Evolutionary conservation across 2,888 invertebrate genomes (phyloP).

Genomic region (Ornithoptera priamus): DNA sequence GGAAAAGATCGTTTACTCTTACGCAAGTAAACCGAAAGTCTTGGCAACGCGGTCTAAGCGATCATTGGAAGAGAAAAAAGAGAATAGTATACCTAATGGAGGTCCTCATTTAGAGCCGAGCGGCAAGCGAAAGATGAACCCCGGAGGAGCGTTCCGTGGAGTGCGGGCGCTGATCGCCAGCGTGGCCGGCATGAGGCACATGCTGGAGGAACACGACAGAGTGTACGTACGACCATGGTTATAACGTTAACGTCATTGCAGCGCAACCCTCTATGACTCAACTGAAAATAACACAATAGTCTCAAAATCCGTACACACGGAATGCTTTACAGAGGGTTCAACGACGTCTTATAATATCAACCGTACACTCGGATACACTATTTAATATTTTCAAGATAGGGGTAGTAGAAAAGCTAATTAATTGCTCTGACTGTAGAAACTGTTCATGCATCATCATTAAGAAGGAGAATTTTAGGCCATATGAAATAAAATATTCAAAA

Average conservation of each 20-base stretch:
- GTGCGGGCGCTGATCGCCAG: conserved; percentile 60
- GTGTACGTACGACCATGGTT: conserved; percentile 33
- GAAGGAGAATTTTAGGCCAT: no score
- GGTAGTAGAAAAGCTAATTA: background rate
- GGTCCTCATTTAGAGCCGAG: conserved; percentile 28
- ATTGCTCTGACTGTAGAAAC: background rate
- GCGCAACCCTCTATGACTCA: background rate
- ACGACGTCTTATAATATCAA: background rate
- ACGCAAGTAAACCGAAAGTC: conserved; percentile 82
- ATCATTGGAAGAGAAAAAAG: conserved; percentile 39
- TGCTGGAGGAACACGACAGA: conserved; percentile 37
- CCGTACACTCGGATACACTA: background rate
- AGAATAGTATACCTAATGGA: conserved; percentile 35
- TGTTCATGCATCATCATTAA: no score
- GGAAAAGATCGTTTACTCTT: conserved; percentile 80
- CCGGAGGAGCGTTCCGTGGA: conserved; percentile 39
- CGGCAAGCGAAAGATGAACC: conserved; percentile 26
- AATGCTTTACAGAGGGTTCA: background rate
- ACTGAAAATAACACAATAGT: background rate
- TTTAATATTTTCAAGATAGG: background rate
- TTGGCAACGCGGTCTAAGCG: conserved; percentile 53
- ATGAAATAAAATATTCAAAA: no score
- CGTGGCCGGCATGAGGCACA: conserved; percentile 52
- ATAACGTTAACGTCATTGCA: background rate
- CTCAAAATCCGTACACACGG: background rate